A percentile compares a stretch with the other conserved stretches of the same genome.
Evolutionary conservation across 2,888 invertebrate species (phyloP).

Genomic region (Leptinotarsa rubiginosa): DNA sequence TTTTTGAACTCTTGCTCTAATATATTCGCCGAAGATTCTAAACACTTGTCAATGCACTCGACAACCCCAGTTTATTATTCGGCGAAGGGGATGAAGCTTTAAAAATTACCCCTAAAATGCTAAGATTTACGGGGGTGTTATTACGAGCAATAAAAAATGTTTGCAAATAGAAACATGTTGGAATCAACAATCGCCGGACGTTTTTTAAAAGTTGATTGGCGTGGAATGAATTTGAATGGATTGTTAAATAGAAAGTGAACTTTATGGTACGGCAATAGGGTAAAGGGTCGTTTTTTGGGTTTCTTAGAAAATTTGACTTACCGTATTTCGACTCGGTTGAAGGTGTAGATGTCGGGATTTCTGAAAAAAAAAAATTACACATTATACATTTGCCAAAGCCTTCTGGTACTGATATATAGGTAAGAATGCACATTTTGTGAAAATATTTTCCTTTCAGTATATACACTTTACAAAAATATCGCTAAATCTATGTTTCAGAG

Average conservation of each 20-base stretch:
- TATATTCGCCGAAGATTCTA: constrained; percentile 46
- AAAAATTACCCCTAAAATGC: constrained; percentile 48
- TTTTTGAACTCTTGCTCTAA: constrained; percentile 50
- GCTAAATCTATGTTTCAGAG: too few relatives aligned
- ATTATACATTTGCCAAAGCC: background rate
- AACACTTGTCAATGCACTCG: constrained; percentile 53
- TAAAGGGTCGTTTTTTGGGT: constrained; percentile 39
- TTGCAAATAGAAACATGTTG: constrained; percentile 41
- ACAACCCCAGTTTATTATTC: constrained; percentile 44
- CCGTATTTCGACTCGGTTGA: constrained; percentile 62
- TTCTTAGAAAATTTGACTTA: constrained; percentile 54
- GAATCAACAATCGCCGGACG: constrained; percentile 25
- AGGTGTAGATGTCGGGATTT: constrained; percentile 59
- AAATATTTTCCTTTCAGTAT: too few relatives aligned
- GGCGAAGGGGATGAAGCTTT: constrained; percentile 50
- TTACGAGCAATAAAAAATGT: constrained; percentile 35
- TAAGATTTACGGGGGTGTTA: constrained; percentile 37
- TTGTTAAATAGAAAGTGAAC: constrained; percentile 45
- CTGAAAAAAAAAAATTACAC: constrained; percentile 57
- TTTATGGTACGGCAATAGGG: constrained; percentile 10
- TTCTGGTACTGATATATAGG: too few relatives aligned
- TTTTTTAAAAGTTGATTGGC: constrained; percentile 41
- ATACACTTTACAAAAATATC: too few relatives aligned
- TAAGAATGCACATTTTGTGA: too few relatives aligned
- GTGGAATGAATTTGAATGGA: constrained; percentile 37